phyloP scores from a whole-genome alignment of 2,888 invertebrate genomes.

The Idaea aversata region DNA sequence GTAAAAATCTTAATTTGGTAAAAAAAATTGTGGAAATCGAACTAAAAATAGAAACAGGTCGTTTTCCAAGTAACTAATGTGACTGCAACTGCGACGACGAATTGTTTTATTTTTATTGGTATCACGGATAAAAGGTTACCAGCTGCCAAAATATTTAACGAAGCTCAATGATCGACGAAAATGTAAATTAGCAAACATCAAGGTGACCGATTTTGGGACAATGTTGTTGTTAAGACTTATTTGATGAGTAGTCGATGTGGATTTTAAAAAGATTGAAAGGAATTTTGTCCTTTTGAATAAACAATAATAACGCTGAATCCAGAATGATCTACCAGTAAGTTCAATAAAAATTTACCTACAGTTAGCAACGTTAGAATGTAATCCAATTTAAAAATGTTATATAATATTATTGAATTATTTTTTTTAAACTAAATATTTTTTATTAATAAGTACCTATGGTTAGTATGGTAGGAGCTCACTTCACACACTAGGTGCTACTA shows the following conservation, averaged over 20 bases:
- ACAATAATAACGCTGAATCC: no score
- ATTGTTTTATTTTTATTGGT: constrained; percentile 23
- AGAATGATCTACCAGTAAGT: constrained; percentile 5
- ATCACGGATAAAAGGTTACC: constrained; percentile 23
- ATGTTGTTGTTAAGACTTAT: constrained; percentile 16
- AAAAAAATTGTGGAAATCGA: no score
- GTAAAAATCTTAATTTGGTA: no score
- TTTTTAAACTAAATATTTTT: no score
- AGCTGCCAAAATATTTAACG: constrained; percentile 28
- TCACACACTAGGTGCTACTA: no score
- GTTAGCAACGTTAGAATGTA: no score
- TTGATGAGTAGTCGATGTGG: constrained; percentile 1
- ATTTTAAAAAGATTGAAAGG: neutral
- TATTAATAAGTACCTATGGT: no score
- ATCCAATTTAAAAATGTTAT: no score
- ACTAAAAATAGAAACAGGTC: constrained; percentile 18
- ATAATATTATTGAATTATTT: no score
- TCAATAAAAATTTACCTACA: constrained; percentile 16
- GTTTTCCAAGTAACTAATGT: constrained; percentile 20
- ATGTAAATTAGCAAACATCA: constrained; percentile 26
- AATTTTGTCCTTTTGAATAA: neutral
- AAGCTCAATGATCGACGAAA: constrained; percentile 26
- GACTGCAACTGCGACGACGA: constrained; percentile 21
- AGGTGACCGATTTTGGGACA: constrained; percentile 29
- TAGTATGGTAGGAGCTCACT: no score